Conservation (phyloP, 2,888 invertebrate genomes). For the Hypselothyrea guttata region DNA sequence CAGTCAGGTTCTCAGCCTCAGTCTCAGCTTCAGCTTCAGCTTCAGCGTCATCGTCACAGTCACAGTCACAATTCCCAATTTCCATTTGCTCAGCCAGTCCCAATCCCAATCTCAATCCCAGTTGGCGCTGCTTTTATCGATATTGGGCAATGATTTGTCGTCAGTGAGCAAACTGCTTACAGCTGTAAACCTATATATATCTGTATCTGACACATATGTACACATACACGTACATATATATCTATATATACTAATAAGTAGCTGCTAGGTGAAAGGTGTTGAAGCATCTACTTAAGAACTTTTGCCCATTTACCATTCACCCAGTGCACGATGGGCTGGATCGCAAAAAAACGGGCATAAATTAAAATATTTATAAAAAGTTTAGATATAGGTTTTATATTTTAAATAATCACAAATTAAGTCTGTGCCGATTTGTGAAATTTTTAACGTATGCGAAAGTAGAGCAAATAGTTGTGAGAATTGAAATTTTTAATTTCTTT, state of each 20-base stretch:
- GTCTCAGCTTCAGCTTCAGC: neutral
- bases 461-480: too few relatives aligned
- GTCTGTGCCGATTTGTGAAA: too few relatives aligned
- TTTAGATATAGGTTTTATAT: too few relatives aligned
- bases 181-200: slow-evolving; percentile 8
- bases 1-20: slow-evolving; percentile 1
- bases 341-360: too few relatives aligned
- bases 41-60: neutral
- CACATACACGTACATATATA: neutral
- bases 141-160: slow-evolving; percentile 41
- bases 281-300: slow-evolving; percentile 36
- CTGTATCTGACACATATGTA: slow-evolving; percentile 1
- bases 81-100: slow-evolving; percentile 5
- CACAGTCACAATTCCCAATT: neutral
- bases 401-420: too few relatives aligned
- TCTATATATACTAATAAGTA: slow-evolving; percentile 11
- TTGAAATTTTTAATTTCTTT: too few relatives aligned
- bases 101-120: slow-evolving; percentile 9
- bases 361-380: too few relatives aligned
- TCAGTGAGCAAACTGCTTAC: slow-evolving; percentile 3
- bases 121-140: slow-evolving; percentile 1
- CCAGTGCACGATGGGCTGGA: too few relatives aligned
- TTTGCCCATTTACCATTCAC: slow-evolving; percentile 11
- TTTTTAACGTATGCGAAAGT: too few relatives aligned
- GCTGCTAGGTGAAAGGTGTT: slow-evolving; percentile 30